Evolutionary conservation across 2,797 vertebrate species (phyloP).

Genomic region (Botia kubotai): DNA sequence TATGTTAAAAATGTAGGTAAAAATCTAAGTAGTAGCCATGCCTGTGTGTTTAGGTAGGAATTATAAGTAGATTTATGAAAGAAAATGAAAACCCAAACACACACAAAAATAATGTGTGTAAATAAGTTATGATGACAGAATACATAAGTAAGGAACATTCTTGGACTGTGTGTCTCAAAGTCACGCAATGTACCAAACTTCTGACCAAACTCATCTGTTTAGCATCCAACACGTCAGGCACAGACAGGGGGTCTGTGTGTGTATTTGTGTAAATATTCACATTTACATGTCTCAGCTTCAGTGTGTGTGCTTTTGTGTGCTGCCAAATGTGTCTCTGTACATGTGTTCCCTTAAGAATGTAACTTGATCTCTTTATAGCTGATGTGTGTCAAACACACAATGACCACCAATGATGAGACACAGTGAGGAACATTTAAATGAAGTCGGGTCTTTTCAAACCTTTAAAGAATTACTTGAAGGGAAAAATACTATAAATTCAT

Average conservation of each 20-base stretch:
- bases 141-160: conserved; percentile 45
- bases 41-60: neutral
- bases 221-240: conserved; percentile 8
- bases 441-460: neutral
- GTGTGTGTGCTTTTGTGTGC: neutral
- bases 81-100: neutral
- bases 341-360: neutral
- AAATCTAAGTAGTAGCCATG: neutral
- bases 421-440: neutral
- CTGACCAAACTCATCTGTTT: conserved; percentile 36
- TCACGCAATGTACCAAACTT: conserved; percentile 48
- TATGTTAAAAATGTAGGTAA: too few species aligned
- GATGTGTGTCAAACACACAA: conserved; percentile 20
- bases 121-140: conserved; percentile 4
- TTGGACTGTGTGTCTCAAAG: conserved; percentile 39
- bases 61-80: neutral
- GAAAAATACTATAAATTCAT: too few species aligned
- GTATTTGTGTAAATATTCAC: neutral
- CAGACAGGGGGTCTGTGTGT: neutral
- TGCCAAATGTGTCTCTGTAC: neutral
- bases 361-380: neutral
- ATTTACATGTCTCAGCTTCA: neutral
- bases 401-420: conserved; percentile 1
- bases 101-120: neutral
- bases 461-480: neutral